These are phyloP conservation scores for Aegithalos caudatus DNA, from an alignment of 2,113 vertebrate genomes.

Conservation along the genomic window DNA sequence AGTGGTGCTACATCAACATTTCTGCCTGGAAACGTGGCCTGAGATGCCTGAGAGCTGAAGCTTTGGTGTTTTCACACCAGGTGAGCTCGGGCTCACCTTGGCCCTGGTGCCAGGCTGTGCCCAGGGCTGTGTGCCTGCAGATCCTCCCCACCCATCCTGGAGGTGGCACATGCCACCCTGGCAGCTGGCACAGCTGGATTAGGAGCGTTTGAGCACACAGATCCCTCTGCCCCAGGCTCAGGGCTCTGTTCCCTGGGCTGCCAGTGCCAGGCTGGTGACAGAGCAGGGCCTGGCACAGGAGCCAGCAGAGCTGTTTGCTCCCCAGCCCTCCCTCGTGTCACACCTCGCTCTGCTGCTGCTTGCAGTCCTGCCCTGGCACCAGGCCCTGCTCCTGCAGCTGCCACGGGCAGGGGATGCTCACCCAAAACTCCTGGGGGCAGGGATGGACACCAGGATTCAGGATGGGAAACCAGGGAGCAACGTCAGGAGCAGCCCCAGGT, in stretches of 20 bases:
- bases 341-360: not conserved
- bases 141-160: too few relatives aligned
- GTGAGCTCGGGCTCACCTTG: not conserved
- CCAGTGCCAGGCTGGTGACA: not conserved
- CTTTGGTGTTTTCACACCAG: not conserved
- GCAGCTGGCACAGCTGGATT: not conserved
- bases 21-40: not conserved
- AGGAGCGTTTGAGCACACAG: rapidly evolving
- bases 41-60: too few relatives aligned
- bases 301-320: not conserved
- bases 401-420: rapidly evolving
- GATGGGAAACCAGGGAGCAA: not conserved
- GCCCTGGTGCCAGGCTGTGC: not conserved
- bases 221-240: not conserved
- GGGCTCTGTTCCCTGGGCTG: not conserved
- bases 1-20: not conserved
- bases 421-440: not conserved
- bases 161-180: not conserved
- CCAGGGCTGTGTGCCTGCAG: not conserved
- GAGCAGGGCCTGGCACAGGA: not conserved
- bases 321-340: not conserved
- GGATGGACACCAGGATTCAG: not conserved
- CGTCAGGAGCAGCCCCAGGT: not conserved
- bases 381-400: not conserved
- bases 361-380: not conserved